Conservation (phyloP, 1,140 invertebrate genomes). For the Tenebrio molitor region DNA sequence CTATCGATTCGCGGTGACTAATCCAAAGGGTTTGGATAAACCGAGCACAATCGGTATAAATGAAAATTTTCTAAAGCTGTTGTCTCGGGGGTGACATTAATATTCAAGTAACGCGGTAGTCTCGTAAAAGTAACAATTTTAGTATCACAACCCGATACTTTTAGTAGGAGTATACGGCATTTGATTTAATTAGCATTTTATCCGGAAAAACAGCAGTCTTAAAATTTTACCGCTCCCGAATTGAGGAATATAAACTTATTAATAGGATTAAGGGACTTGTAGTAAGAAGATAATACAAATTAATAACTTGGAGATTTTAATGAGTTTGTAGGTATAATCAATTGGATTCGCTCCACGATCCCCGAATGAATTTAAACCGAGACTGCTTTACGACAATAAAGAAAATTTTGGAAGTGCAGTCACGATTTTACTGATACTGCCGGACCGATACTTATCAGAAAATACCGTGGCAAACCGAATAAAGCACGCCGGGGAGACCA, state of each 20-base stretch:
- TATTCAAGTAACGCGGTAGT: neutral
- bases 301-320: conserved; percentile 14
- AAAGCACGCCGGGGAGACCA: neutral
- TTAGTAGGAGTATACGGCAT: neutral
- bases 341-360: neutral
- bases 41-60: neutral
- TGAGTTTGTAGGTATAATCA: conserved; percentile 2
- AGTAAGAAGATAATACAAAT: conserved; percentile 16
- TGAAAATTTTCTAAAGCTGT: conserved; percentile 16
- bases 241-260: conserved; percentile 24
- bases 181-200: conserved; percentile 17
- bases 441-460: neutral
- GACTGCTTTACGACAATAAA: neutral
- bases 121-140: conserved; percentile 19
- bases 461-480: neutral
- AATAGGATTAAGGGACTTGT: conserved; percentile 16
- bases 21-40: neutral
- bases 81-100: conserved; percentile 23
- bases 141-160: conserved; percentile 12
- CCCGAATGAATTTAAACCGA: neutral
- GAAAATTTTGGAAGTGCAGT: neutral
- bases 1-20: neutral
- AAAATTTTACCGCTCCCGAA: conserved; percentile 5
- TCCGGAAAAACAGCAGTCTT: conserved; percentile 10
- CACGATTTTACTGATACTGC: conserved; percentile 8